Base-by-base conservation (phyloP, 2,113 vertebrate species). In the Gymnocephalus cernua region DNA sequence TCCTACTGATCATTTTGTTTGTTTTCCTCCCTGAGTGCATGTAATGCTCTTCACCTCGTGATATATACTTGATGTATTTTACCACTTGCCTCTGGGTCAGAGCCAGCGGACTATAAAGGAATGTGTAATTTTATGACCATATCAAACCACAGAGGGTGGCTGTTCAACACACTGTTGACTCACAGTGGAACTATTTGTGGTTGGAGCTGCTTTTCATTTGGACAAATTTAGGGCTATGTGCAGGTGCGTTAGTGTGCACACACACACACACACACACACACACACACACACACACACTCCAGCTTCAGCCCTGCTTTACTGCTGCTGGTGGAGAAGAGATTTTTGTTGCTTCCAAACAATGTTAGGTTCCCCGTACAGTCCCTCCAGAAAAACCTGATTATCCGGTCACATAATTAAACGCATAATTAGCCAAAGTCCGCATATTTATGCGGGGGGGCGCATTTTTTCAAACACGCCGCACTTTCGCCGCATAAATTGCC, bases 131-230 rank as follows among this genome's bases (percentile, higher is more conserved):
- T 90, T 83, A 90, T 51, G 74, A 90, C 35, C 58, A 14, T 74
- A 82, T 91, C 85, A 89, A 92, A 86, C 74, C 70, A 77, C 79
- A 74, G 74, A 56, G 86, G 80, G 83, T 82, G 87, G 82, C 74
- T 79, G 84, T 84, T 85, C 35, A 88, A 82, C 82, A 81, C 74
- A 76, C 38, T 57, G 73, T 82, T 86, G 80, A 88, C 85, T 90
- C 91, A 90, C 74, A 54, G 69, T 70, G 77, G 69, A 93, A 87
- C 73, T 87, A 90, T 92, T 89, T 92, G 89, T 73, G 88, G 89
- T 87, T 59, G 68, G 75, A 88, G 72, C 88, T 93, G 91, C 76
- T 89, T 89, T 87, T 88, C 78, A 93, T 93, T 92, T 86, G 78
- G 53, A 80, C 81, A 69, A 57, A 87, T 85, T 73, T 76, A 87